These are phyloP conservation scores for Platycheirus albimanus DNA, from an alignment of 2,888 invertebrate genomes.

Conservation along the genomic window DNA sequence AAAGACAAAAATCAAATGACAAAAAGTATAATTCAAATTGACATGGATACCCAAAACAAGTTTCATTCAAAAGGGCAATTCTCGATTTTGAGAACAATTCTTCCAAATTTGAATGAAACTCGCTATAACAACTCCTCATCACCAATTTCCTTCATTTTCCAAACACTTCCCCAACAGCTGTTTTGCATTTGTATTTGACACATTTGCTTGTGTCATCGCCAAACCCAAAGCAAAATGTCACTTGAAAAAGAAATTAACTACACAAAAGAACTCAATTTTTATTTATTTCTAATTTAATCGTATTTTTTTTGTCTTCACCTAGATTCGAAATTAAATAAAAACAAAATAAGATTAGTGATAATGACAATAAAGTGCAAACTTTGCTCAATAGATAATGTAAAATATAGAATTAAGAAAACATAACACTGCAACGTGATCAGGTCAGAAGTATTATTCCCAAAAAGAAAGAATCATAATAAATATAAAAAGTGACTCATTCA, in stretches of 20 bases:
- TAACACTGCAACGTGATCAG: conserved; percentile 35
- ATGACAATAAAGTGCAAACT: conserved; percentile 42
- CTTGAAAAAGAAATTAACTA: conserved; percentile 32
- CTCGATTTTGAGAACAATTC: too few species aligned
- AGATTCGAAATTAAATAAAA: conserved; percentile 16
- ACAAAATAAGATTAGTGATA: background rate
- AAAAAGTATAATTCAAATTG: too few species aligned
- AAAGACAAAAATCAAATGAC: too few species aligned
- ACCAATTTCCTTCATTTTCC: background rate
- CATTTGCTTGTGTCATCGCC: conserved; percentile 45
- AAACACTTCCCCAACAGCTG: conserved; percentile 41
- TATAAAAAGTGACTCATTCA: conserved; percentile 47
- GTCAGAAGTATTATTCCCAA: background rate
- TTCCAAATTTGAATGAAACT: too few species aligned
- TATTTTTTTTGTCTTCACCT: conserved; percentile 14
- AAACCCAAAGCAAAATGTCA: conserved; percentile 36
- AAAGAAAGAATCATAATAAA: conserved; percentile 30
- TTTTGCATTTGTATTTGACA: conserved; percentile 39
- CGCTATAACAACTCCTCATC: too few species aligned
- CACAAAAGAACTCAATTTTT: conserved; percentile 38
- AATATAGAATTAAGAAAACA: background rate
- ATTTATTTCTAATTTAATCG: conserved; percentile 34
- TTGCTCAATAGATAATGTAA: conserved; percentile 9
- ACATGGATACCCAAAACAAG: too few species aligned
- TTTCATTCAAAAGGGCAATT: too few species aligned